Evolutionary conservation across 2,888 invertebrate genomes (phyloP).

Genomic region (Sympetrum striolatum): DNA sequence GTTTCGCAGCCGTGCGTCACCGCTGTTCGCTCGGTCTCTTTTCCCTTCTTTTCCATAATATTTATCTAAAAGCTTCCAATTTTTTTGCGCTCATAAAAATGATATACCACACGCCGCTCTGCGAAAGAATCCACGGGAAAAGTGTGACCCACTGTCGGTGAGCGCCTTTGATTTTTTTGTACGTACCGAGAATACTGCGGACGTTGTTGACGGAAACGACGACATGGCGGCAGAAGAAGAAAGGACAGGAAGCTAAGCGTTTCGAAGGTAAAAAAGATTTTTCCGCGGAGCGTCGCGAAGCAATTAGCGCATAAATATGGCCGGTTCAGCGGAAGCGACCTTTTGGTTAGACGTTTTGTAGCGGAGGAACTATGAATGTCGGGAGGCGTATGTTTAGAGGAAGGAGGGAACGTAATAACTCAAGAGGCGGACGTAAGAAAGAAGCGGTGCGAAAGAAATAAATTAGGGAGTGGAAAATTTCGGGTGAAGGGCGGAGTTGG

Average conservation of each 20-base stretch:
- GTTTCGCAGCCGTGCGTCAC: neutral
- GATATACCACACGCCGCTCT: neutral
- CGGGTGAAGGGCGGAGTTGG: neutral
- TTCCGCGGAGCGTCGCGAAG: neutral
- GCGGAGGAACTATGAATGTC: neutral
- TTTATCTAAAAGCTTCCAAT: neutral
- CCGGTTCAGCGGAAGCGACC: neutral
- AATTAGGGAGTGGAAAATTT: neutral
- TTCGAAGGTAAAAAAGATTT: neutral
- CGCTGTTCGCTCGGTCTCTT: neutral
- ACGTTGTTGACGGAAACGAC: neutral
- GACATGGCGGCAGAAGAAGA: neutral
- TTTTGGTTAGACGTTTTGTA: neutral
- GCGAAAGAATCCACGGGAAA: neutral
- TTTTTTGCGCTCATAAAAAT: neutral
- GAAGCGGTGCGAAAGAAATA: neutral
- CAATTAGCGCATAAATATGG: neutral
- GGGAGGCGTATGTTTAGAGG: neutral
- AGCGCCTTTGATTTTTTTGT: neutral
- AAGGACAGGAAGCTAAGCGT: neutral
- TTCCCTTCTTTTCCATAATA: neutral
- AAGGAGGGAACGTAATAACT: neutral
- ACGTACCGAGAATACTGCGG: neutral
- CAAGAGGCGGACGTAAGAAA: neutral
- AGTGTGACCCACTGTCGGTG: neutral